These are phyloP conservation scores for Alectoris magna DNA, from an alignment of 2,797 vertebrate genomes.

Conservation along the genomic window DNA sequence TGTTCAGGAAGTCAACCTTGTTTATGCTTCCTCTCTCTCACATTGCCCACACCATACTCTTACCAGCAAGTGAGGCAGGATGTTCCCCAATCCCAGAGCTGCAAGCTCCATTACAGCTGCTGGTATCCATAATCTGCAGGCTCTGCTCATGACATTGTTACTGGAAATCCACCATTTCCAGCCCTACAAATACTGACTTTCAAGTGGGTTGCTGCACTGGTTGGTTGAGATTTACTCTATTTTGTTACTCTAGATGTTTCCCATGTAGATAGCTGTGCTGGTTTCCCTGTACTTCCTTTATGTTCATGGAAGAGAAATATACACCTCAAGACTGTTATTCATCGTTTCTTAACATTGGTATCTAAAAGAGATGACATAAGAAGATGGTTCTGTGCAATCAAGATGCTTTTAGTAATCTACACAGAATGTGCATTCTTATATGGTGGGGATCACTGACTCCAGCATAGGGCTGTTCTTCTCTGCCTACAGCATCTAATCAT, in stretches of 20 bases:
- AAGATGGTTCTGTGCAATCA: not conserved
- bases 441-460: not conserved
- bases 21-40: not conserved
- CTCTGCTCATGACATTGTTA: not conserved
- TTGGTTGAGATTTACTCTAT: not conserved
- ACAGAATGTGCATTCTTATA: rapidly evolving
- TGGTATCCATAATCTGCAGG: not conserved
- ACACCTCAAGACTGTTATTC: not conserved
- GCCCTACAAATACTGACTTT: not conserved
- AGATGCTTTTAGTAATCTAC: not conserved
- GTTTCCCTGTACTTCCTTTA: not conserved
- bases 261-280: not conserved
- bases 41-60: not conserved
- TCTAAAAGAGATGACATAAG: not conserved
- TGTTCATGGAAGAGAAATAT: not conserved
- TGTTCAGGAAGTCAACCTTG: not conserved
- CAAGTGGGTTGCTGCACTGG: not conserved
- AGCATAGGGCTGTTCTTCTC: not conserved
- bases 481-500: not conserved
- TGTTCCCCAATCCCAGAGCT: rapidly evolving
- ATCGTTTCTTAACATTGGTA: not conserved
- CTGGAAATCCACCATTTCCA: not conserved
- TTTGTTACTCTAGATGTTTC: not conserved
- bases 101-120: rapidly evolving
- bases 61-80: not conserved